phyloP scores from a whole-genome alignment of 2,797 vertebrate genomes.

The Acridotheres tristis region DNA sequence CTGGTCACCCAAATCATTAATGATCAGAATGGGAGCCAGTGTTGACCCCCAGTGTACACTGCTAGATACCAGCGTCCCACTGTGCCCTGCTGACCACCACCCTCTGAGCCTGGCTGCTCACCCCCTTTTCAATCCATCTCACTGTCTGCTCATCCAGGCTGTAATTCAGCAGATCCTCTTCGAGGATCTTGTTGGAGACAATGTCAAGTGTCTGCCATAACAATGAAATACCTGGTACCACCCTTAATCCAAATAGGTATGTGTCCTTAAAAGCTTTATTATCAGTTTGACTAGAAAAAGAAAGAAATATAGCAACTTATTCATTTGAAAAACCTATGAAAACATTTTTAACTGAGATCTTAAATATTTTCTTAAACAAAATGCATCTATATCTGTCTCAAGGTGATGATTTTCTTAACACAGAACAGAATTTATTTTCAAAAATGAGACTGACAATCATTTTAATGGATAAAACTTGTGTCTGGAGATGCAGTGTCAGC shows the following conservation, averaged over 20 bases:
- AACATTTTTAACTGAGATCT: not conserved
- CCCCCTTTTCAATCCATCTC: not conserved
- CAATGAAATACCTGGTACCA: not conserved
- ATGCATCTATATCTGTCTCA: not conserved
- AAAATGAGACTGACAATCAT: not conserved
- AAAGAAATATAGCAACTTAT: not conserved
- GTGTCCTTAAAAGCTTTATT: not conserved
- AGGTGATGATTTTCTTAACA: not conserved
- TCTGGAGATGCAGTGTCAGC: not conserved
- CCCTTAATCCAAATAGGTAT: not conserved
- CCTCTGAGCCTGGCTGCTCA: fast-evolving
- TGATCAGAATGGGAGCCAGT: not conserved
- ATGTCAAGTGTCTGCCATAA: not conserved
- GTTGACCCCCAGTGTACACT: not conserved
- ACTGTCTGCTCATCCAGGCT: not conserved
- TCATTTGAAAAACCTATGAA: not conserved
- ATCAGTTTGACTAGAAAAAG: not conserved
- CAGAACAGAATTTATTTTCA: not conserved
- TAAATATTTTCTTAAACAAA: not conserved
- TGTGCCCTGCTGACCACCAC: not conserved
- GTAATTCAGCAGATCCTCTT: not conserved
- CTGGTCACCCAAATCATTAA: not conserved
- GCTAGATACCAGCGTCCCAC: not conserved
- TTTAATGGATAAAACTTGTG: not conserved
- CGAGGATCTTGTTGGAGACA: not conserved